Base-by-base conservation (phyloP, 2,797 vertebrate species). In the Aotus griseimembra region DNA sequence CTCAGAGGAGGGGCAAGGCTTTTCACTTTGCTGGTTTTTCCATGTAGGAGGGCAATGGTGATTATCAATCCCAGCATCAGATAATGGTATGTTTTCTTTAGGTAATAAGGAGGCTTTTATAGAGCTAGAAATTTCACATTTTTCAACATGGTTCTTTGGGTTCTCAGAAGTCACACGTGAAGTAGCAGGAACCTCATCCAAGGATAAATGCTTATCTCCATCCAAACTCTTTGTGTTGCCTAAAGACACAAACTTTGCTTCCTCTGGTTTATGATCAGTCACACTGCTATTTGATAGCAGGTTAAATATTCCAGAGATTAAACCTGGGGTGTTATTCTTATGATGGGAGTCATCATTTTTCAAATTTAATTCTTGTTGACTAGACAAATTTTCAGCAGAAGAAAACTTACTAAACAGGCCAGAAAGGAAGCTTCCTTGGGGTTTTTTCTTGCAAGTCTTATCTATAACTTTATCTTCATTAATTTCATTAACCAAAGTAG, bases 301-400 rank as follows among this genome's bases (percentile, higher is more conserved):
- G 86, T 96, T 99, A 91, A 99, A 98, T 73, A 99, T 98, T 76
- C 99, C 99, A 97, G 99, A 99, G 96, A 99, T 97, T 97, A 99
- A 98, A 5, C 99, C 98, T 97, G 99, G 96, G 64, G 94, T 93
- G 96, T 77, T 92, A 88, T 67, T 98, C 36, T 95, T 98, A 79
- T 98, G 98, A 82, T 44, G 50, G 75, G 67, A 97, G 20, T 76
- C 70, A 95, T 99, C 98, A 2, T 94, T 98, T 93, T 98, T 98
- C 73, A 72, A 76, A 96, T 82, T 44, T 5, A 96, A 70, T 77
- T 98, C 98, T 95, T 99, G 97, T 92, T 88, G 97, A 97, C 0
- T 96, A 44, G 86, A 44, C 26, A 76, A 70, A 61, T 99, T 99
- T 88, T 99, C 99, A 97, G 97, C 97, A 77, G 99, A 98, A 96